These are phyloP conservation scores for Aquatica leii DNA, from an alignment of 2,888 invertebrate genomes.

Conservation along the genomic window DNA sequence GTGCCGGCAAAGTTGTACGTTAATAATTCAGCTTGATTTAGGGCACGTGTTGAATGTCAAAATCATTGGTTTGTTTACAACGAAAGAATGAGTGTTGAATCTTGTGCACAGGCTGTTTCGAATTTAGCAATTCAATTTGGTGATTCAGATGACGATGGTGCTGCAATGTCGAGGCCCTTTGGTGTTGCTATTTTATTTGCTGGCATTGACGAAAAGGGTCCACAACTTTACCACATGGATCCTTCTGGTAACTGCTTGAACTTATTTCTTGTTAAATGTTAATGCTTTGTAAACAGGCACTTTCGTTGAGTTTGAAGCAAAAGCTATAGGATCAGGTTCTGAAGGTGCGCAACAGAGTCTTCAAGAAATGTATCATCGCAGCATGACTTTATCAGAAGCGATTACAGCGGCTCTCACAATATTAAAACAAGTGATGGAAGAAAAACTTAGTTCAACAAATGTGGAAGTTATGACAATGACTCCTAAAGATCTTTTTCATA, in stretches of 20 bases:
- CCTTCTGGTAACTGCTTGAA: constrained; percentile 77
- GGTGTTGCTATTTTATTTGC: constrained; percentile 99
- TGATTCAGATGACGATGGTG: constrained; percentile 95
- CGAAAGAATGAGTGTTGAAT: constrained; percentile 95
- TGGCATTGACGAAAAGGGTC: constrained; percentile 91
- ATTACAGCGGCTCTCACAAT: constrained; percentile 91
- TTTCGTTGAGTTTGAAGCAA: constrained; percentile 97
- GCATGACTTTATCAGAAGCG: constrained; percentile 94
- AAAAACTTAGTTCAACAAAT: constrained; percentile 96
- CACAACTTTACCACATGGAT: constrained; percentile 97
- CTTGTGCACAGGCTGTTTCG: constrained; percentile 97
- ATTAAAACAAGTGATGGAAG: constrained; percentile 99
- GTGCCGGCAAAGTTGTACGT: not conserved
- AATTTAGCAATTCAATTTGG: constrained; percentile 99
- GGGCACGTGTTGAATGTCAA: constrained; percentile 95
- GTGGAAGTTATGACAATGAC: constrained; percentile 97
- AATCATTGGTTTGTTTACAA: constrained; percentile 99
- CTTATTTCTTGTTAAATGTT: not conserved
- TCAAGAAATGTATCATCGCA: constrained; percentile 77
- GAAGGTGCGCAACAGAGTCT: constrained; percentile 98
- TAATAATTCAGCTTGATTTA: constrained; percentile 37
- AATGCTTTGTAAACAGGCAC: constrained; percentile 75
- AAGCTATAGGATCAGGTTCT: constrained; percentile 98
- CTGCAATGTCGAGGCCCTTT: constrained; percentile 96
- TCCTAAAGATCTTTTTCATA: constrained; percentile 81